phyloP scores from a whole-genome alignment of 1,140 invertebrate genomes.

The Anastatus disparis region DNA sequence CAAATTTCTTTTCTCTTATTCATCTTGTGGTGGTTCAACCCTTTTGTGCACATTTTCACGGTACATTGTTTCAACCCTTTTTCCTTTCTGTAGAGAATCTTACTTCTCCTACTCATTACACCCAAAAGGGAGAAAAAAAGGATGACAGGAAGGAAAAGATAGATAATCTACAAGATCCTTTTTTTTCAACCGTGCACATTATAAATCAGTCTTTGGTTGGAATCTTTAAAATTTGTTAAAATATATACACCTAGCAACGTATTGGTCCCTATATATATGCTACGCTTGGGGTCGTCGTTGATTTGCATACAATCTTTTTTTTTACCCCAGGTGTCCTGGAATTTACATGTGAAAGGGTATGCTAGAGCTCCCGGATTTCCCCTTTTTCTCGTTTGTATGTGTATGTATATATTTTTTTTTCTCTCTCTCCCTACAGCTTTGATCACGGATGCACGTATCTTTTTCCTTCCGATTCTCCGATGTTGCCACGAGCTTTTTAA shows the following conservation, averaged over 20 bases:
- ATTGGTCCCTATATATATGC: too few species aligned
- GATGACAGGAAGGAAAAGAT: not conserved
- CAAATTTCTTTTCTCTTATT: not conserved
- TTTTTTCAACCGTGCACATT: not conserved
- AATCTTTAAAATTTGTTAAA: constrained; percentile 29
- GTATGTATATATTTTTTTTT: constrained; percentile 26
- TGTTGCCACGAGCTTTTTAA: too few species aligned
- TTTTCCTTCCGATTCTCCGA: constrained; percentile 13
- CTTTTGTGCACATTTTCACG: constrained; percentile 10
- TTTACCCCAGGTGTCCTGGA: constrained; percentile 56
- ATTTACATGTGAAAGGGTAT: constrained; percentile 61
- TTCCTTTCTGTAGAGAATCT: not conserved
- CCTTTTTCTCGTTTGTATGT: too few species aligned
- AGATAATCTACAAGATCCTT: constrained; percentile 38
- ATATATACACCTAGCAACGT: not conserved
- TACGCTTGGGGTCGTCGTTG: too few species aligned
- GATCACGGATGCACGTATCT: not conserved
- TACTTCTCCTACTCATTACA: not conserved
- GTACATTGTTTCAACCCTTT: constrained; percentile 13
- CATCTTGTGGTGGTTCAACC: too few species aligned
- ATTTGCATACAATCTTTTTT: constrained; percentile 61
- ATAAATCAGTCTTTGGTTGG: constrained; percentile 45
- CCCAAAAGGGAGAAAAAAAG: not conserved
- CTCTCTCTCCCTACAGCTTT: too few species aligned
- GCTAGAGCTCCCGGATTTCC: constrained; percentile 49